phyloP scores from a whole-genome alignment of 64 coral and sea anemone genomes.

The Porites australiensis region DNA sequence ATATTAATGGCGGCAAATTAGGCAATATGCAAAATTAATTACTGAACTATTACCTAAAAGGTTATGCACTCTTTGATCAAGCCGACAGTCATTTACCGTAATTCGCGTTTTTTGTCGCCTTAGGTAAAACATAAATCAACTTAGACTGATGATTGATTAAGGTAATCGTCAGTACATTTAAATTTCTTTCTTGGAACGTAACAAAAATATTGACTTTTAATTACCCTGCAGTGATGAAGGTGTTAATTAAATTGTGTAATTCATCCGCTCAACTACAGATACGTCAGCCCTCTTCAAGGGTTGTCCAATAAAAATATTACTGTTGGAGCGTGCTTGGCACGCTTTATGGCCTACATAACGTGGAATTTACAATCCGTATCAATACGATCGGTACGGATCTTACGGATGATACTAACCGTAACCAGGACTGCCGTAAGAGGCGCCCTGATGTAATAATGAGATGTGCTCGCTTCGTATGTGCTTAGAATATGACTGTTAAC shows the following conservation, averaged over 20 bases:
- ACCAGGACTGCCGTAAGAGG: too few relatives aligned
- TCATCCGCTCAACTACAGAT: too few relatives aligned
- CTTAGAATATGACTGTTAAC: too few relatives aligned
- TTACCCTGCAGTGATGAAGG: background rate
- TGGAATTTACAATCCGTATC: too few relatives aligned
- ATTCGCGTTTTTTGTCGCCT: background rate
- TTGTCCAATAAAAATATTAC: too few relatives aligned
- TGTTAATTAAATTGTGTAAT: constrained; percentile 4
- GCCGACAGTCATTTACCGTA: background rate
- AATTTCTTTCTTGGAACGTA: background rate
- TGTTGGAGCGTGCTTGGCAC: too few relatives aligned
- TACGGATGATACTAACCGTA: too few relatives aligned
- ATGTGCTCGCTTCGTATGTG: too few relatives aligned
- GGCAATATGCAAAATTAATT: background rate
- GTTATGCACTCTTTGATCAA: constrained; percentile 14
- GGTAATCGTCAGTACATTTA: background rate
- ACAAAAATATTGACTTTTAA: constrained; percentile 29
- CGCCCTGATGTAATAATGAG: too few relatives aligned
- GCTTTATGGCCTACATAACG: too few relatives aligned
- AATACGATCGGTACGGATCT: too few relatives aligned
- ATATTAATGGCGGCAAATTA: background rate
- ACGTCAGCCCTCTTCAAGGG: too few relatives aligned
- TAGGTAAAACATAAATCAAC: constrained; percentile 4
- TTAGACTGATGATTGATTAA: background rate
- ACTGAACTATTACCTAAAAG: background rate